Evolutionary conservation across 2,113 vertebrate species (phyloP).

Genomic region (Fregetta grallaria): DNA sequence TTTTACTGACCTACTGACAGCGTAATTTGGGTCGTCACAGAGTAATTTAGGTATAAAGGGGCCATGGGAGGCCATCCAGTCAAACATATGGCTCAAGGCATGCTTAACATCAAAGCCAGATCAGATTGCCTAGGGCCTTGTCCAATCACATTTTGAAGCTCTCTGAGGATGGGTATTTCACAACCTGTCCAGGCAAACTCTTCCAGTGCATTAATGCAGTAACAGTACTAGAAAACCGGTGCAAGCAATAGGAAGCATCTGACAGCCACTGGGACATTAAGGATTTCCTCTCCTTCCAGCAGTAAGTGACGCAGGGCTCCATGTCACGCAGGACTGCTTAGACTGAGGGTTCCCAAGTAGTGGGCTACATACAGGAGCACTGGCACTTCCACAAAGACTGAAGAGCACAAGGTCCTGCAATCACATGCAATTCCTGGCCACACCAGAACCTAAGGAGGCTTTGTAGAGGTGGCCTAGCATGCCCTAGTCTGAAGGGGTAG

Average conservation of each 20-base stretch:
- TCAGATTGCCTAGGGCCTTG: slow-evolving; percentile 6
- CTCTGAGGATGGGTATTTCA: not conserved
- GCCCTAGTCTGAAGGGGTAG: not conserved
- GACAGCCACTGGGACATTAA: not conserved
- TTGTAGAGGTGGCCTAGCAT: not conserved
- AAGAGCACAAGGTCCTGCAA: not conserved
- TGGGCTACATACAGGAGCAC: not conserved
- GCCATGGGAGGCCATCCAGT: not conserved
- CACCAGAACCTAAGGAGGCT: not conserved
- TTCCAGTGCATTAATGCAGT: not conserved
- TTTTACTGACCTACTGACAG: not conserved
- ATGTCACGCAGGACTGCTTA: not conserved
- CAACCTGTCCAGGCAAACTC: not conserved
- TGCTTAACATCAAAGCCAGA: not conserved
- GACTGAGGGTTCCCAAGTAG: not conserved
- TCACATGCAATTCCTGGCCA: not conserved
- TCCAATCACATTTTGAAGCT: not conserved
- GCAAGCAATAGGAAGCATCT: not conserved
- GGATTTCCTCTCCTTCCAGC: not conserved
- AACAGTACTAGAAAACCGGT: not conserved
- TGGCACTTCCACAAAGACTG: not conserved
- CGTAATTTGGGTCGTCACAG: not conserved
- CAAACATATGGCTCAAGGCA: not conserved
- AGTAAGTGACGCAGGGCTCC: not conserved
- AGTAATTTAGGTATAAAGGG: not conserved